Conservation (phyloP, 1,140 invertebrate species). For the Homarus americanus region DNA sequence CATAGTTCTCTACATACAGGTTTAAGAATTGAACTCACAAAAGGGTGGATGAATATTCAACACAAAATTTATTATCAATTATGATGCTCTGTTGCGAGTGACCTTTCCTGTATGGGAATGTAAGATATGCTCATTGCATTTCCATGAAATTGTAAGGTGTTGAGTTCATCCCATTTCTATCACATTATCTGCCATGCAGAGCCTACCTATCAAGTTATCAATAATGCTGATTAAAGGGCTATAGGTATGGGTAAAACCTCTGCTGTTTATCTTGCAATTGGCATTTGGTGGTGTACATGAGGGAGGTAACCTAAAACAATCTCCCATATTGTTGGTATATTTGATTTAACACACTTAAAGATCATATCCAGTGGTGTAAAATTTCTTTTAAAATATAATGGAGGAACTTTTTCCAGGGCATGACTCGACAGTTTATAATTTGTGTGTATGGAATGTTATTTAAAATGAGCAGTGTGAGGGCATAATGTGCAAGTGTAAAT, state of each 20-base stretch:
- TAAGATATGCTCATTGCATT: neutral
- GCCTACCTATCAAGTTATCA: neutral
- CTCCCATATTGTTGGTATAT: too few species aligned
- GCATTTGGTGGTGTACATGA: neutral
- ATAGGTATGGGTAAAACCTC: neutral
- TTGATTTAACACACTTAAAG: too few species aligned
- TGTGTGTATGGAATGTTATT: slow-evolving; percentile 18
- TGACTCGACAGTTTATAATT: slow-evolving; percentile 35
- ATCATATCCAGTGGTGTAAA: neutral
- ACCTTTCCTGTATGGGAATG: neutral
- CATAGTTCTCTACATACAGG: slow-evolving; percentile 23
- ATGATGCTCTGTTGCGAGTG: neutral
- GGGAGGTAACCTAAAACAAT: too few species aligned
- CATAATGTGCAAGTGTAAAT: slow-evolving; percentile 63
- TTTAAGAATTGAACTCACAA: neutral
- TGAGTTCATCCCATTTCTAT: neutral
- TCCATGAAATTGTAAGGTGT: neutral
- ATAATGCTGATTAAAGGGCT: neutral
- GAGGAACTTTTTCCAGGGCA: neutral
- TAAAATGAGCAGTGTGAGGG: slow-evolving; percentile 34
- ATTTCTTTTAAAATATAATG: neutral
- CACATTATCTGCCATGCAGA: neutral
- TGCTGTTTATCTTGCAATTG: neutral
- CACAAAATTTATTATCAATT: neutral
- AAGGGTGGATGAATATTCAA: neutral